Conservation (phyloP, 2,797 vertebrate species). For the Lycodopsis pacificus region DNA sequence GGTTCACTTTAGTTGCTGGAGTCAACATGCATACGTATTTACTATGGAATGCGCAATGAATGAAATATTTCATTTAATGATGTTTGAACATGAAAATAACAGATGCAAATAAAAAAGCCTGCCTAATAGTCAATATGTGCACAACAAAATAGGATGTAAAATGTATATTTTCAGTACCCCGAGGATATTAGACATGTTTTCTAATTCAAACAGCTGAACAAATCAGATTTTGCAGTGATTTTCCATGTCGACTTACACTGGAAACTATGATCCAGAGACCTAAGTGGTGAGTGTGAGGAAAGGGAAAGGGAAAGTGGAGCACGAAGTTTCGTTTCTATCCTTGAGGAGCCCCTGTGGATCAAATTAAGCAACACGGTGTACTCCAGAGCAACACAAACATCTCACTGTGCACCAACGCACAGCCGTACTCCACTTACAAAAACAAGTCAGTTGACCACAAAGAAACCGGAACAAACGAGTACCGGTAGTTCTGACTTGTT, state of each 20-base stretch:
- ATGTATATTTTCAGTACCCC: neutral
- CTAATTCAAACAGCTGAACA: neutral
- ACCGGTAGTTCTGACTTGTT: conserved; percentile 19
- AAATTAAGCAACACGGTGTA: conserved; percentile 72
- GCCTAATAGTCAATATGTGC: neutral
- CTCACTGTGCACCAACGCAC: conserved; percentile 28
- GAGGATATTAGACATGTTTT: neutral
- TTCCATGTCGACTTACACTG: conserved; percentile 6
- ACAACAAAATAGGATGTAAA: neutral
- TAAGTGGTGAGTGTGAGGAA: conserved; percentile 22
- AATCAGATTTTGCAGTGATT: conserved; percentile 18
- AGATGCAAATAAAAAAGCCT: neutral
- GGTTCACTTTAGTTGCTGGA: neutral
- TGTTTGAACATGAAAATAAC: neutral
- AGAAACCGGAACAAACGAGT: conserved; percentile 23
- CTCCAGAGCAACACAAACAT: conserved; percentile 63
- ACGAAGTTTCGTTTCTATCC: conserved; percentile 67
- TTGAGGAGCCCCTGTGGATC: conserved; percentile 72
- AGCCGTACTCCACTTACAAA: conserved; percentile 33
- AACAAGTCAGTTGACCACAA: conserved; percentile 40
- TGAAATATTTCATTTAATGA: neutral
- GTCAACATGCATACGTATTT: neutral
- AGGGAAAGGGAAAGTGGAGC: conserved; percentile 61
- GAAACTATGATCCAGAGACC: conserved; percentile 34
- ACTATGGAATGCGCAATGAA: conserved; percentile 8